These are phyloP conservation scores for Zaprionus gabonicus DNA, from an alignment of 1,140 invertebrate species.

Conservation along the genomic window DNA sequence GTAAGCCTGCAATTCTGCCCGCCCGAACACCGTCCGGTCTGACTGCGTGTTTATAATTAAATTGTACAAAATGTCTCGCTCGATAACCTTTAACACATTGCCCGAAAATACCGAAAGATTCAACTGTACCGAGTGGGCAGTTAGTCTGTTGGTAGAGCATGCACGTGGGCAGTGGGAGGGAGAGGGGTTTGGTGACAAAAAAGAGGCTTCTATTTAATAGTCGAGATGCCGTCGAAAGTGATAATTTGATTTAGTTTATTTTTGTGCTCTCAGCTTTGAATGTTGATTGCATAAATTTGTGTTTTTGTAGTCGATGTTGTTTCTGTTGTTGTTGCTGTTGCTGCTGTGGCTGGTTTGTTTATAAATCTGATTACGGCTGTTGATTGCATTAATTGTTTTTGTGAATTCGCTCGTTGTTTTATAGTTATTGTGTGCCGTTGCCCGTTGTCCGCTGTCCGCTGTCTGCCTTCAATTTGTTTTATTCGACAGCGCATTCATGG, in stretches of 20 bases:
- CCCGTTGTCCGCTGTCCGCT: slow-evolving; percentile 1
- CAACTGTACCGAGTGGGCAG: neutral
- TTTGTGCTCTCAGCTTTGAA: slow-evolving; percentile 13
- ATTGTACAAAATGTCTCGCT: neutral
- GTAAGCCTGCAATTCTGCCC: neutral
- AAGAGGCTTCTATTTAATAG: slow-evolving; percentile 6
- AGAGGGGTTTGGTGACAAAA: neutral
- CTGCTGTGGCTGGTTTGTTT: slow-evolving; percentile 32
- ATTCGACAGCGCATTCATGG: slow-evolving; percentile 7
- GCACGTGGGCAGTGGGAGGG: neutral
- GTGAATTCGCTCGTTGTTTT: slow-evolving; percentile 23
- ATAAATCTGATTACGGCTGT: slow-evolving; percentile 48
- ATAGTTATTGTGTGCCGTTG: slow-evolving; percentile 9
- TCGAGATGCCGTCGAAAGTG: slow-evolving; percentile 16
- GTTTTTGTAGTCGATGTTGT: neutral
- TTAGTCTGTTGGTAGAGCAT: neutral
- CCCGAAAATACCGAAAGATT: neutral
- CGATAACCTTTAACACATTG: slow-evolving; percentile 10
- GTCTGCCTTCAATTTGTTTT: slow-evolving; percentile 27
- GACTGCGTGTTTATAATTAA: slow-evolving; percentile 1
- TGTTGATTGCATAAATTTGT: slow-evolving; percentile 37
- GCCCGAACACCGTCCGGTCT: neutral
- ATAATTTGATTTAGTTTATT: slow-evolving; percentile 52
- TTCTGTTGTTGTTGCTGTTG: neutral
- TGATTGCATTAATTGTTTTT: slow-evolving; percentile 67